Percentiles rank a stretch among this genome's conserved stretches.
Conservation (phyloP, 1,140 invertebrate species). For the Myzus persicae region DNA sequence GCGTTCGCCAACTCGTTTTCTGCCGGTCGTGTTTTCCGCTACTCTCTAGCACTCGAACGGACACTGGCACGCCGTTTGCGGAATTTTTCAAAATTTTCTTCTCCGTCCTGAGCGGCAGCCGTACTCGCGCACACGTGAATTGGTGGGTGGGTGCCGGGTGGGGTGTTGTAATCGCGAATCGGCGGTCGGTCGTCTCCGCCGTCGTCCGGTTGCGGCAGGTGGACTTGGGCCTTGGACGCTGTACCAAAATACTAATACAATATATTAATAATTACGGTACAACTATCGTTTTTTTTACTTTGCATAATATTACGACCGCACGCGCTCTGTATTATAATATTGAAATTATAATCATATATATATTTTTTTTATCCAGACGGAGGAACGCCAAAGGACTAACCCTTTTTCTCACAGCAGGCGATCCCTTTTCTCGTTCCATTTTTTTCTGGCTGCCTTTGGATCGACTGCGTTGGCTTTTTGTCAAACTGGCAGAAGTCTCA, state of each 20-base stretch:
- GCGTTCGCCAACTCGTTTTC: constrained; percentile 35
- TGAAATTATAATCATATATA: neutral
- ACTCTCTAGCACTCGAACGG: too few species aligned
- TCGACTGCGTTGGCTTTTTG: neutral
- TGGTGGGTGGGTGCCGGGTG: neutral
- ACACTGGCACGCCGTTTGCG: neutral
- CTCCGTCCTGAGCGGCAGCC: neutral
- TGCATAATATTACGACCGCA: neutral
- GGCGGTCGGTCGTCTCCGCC: neutral
- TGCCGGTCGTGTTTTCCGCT: neutral
- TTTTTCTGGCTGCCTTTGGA: neutral
- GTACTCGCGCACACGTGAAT: neutral
- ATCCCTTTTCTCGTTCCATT: neutral
- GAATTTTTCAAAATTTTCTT: neutral
- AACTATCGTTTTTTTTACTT: neutral
- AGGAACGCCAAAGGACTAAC: neutral
- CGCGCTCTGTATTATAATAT: neutral
- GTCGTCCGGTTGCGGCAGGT: constrained; percentile 9
- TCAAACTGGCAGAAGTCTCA: constrained; percentile 2
- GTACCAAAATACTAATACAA: neutral
- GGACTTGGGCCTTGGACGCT: neutral
- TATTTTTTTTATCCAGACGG: neutral
- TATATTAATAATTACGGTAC: constrained; percentile 18
- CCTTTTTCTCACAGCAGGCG: neutral
- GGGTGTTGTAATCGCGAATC: neutral